These are phyloP conservation scores for Colletes latitarsis DNA, from an alignment of 1,140 invertebrate species.

Conservation along the genomic window DNA sequence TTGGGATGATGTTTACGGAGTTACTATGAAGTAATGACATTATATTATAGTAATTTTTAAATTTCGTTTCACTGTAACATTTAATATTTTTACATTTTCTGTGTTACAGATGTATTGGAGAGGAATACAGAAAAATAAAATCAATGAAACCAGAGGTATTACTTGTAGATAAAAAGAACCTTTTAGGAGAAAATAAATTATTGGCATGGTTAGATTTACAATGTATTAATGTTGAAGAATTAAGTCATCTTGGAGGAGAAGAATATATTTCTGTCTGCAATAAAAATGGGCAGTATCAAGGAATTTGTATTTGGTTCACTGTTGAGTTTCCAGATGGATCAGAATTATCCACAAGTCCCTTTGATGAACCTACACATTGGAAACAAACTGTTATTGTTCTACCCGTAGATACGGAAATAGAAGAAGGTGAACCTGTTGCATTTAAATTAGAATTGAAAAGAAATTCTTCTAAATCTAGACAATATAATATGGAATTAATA, in stretches of 20 bases:
- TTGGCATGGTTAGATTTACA: conserved; percentile 88
- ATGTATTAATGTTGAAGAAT: conserved; percentile 84
- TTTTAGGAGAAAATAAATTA: conserved; percentile 85
- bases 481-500: conserved; percentile 87
- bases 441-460: conserved; percentile 79
- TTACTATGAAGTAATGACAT: conserved; percentile 93
- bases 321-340: conserved; percentile 87
- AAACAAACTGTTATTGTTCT: conserved; percentile 97
- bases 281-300: conserved; percentile 86
- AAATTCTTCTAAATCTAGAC: conserved; percentile 71
- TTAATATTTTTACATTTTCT: conserved; percentile 8
- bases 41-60: conserved; percentile 86
- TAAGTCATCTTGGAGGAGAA: conserved; percentile 90
- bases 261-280: conserved; percentile 77
- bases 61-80: background rate
- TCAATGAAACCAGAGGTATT: conserved; percentile 74
- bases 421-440: conserved; percentile 85
- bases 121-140: conserved; percentile 68
- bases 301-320: conserved; percentile 93
- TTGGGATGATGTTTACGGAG: conserved; percentile 97
- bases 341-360: conserved; percentile 89
- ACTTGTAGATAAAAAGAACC: conserved; percentile 71
- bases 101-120: conserved; percentile 69
- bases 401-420: conserved; percentile 84
- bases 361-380: conserved; percentile 94